Evolutionary conservation across 2,113 vertebrate species (phyloP).

Genomic region (Cyprinodon variegatus): DNA sequence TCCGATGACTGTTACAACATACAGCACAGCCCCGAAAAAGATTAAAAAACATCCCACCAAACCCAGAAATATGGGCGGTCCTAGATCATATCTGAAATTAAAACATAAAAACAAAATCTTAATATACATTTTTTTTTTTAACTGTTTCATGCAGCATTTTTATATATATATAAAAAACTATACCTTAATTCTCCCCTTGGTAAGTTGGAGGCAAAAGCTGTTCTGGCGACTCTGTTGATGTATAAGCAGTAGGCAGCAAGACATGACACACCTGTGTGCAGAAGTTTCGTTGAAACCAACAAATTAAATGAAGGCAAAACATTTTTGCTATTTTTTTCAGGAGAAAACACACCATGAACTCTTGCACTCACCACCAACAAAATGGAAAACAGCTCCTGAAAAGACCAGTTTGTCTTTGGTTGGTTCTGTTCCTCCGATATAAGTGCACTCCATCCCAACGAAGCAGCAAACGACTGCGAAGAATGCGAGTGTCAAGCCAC

Average conservation of each 20-base stretch:
- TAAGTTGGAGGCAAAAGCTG: slow-evolving; percentile 38
- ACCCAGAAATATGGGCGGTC: slow-evolving; percentile 77
- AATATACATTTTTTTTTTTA: not conserved
- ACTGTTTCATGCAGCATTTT: not conserved
- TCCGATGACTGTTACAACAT: slow-evolving; percentile 67
- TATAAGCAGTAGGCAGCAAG: slow-evolving; percentile 78
- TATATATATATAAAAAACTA: not conserved
- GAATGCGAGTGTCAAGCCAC: slow-evolving; percentile 68
- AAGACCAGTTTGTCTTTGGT: slow-evolving; percentile 75
- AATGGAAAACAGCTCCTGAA: slow-evolving; percentile 67
- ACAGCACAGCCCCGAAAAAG: slow-evolving; percentile 69
- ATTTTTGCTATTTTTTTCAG: slow-evolving; percentile 15
- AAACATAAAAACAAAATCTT: not conserved
- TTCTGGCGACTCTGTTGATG: slow-evolving; percentile 73
- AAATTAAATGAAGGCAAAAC: slow-evolving; percentile 45
- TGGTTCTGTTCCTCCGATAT: slow-evolving; percentile 70
- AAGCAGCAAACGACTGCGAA: slow-evolving; percentile 73
- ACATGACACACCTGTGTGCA: slow-evolving; percentile 66
- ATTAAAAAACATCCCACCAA: slow-evolving; percentile 75
- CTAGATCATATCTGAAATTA: slow-evolving; percentile 76
- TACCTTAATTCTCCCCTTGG: slow-evolving; percentile 68
- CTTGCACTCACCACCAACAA: slow-evolving; percentile 69
- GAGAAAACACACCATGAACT: not conserved
- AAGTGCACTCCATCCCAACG: slow-evolving; percentile 82
- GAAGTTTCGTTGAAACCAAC: slow-evolving; percentile 36